These are phyloP conservation scores for Diplodus puntazzo DNA, from an alignment of 2,797 vertebrate species.

Conservation along the genomic window DNA sequence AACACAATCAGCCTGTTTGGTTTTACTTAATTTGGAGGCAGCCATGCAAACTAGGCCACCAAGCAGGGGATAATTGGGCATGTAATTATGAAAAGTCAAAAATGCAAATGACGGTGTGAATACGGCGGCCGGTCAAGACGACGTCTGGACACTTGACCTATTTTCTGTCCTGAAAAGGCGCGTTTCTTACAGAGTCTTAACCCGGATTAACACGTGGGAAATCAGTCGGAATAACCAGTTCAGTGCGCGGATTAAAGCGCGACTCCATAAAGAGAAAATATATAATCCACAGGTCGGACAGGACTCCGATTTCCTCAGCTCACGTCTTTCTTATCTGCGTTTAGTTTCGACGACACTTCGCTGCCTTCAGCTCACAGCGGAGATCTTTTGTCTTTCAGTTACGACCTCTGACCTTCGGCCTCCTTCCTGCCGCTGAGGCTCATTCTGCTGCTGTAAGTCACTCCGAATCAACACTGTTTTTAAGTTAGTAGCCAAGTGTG, in stretches of 20 bases:
- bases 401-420: slow-evolving; percentile 41
- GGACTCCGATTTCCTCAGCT: slow-evolving; percentile 30
- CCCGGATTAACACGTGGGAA: slow-evolving; percentile 80
- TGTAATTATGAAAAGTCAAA: slow-evolving; percentile 85
- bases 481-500: too few relatives aligned
- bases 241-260: slow-evolving; percentile 77
- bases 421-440: slow-evolving; percentile 7
- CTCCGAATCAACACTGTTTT: background rate
- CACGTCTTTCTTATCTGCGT: slow-evolving; percentile 20
- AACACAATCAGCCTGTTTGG: slow-evolving; percentile 40
- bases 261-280: slow-evolving; percentile 72
- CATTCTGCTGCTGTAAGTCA: slow-evolving; percentile 30
- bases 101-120: slow-evolving; percentile 82
- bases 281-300: slow-evolving; percentile 64
- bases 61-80: slow-evolving; percentile 81
- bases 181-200: slow-evolving; percentile 78
- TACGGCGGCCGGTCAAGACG: slow-evolving; percentile 73
- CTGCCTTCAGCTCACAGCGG: background rate
- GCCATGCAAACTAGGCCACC: slow-evolving; percentile 82
- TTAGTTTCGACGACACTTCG: slow-evolving; percentile 24
- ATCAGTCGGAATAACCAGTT: slow-evolving; percentile 74
- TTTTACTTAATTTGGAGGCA: slow-evolving; percentile 54
- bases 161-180: slow-evolving; percentile 78
- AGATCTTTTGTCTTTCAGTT: slow-evolving; percentile 31
- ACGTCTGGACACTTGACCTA: slow-evolving; percentile 86